Evolutionary conservation across 2,888 invertebrate genomes (phyloP).

Genomic region (Diarsia dahlii): DNA sequence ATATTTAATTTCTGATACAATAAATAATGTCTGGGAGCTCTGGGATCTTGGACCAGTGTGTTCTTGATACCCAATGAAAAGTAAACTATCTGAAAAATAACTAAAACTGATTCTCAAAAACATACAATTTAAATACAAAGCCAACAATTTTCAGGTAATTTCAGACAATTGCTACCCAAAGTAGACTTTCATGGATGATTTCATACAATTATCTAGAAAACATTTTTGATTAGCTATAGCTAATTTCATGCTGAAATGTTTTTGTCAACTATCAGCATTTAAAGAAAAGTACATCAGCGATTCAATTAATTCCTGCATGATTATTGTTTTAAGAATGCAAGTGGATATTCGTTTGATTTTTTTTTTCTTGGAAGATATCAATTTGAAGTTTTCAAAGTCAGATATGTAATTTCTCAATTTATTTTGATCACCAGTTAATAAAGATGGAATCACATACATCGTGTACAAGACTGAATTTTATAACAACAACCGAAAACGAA

Average conservation of each 20-base stretch:
- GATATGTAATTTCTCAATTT: no score
- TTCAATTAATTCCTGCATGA: not conserved
- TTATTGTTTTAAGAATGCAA: not conserved
- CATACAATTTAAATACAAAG: slow-evolving; percentile 11
- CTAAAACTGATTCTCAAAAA: slow-evolving; percentile 3
- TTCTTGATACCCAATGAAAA: not conserved
- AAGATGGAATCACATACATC: not conserved
- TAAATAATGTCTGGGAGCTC: no score
- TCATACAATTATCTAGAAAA: slow-evolving; percentile 32
- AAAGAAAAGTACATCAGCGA: not conserved
- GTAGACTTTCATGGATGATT: slow-evolving; percentile 47
- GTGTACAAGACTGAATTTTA: not conserved
- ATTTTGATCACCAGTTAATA: not conserved
- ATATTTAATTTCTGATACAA: no score
- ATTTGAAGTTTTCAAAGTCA: not conserved
- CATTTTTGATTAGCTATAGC: slow-evolving; percentile 20
- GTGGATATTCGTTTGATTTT: no score
- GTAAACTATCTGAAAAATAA: not conserved
- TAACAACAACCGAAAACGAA: not conserved
- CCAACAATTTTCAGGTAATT: slow-evolving; percentile 30
- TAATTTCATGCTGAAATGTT: slow-evolving; percentile 37
- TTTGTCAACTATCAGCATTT: slow-evolving; percentile 5
- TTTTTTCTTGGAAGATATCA: not conserved
- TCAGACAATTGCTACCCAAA: slow-evolving; percentile 31
- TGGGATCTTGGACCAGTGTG: no score